Evolutionary conservation across 2,113 vertebrate species (phyloP).

Genomic region (Anser cygnoides): DNA sequence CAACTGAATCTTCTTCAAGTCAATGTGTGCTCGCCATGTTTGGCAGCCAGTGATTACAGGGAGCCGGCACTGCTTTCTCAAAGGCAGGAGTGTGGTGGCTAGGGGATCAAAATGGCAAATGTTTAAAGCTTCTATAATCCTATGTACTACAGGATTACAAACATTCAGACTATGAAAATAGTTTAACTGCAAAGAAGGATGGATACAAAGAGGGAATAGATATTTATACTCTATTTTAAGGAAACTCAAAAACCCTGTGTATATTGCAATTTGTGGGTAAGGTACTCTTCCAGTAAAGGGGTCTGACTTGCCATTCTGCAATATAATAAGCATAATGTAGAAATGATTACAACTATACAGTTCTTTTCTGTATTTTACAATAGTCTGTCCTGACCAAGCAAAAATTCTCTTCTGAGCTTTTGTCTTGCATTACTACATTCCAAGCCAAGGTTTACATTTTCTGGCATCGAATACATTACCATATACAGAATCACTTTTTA

Average conservation of each 20-base stretch:
- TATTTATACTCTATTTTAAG: background rate
- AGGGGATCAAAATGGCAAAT: background rate
- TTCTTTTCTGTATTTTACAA: background rate
- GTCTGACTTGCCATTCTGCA: background rate
- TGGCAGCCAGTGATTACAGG: background rate
- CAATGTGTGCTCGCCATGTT: background rate
- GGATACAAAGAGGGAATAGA: background rate
- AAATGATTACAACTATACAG: background rate
- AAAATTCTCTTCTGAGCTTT: background rate
- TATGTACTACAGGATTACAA: background rate
- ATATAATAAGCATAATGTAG: background rate
- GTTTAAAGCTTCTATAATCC: background rate
- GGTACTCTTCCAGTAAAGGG: background rate
- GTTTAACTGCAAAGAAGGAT: background rate
- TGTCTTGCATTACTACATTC: background rate
- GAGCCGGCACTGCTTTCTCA: background rate
- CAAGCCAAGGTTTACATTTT: background rate
- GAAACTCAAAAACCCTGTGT: background rate
- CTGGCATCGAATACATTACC: background rate
- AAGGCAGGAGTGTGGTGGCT: background rate
- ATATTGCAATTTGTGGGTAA: background rate
- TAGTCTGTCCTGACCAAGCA: accelerated
- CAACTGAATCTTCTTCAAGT: background rate
- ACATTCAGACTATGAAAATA: background rate
- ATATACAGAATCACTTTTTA: background rate